Conservation (phyloP, 1,140 invertebrate genomes). For the Galleria mellonella region DNA sequence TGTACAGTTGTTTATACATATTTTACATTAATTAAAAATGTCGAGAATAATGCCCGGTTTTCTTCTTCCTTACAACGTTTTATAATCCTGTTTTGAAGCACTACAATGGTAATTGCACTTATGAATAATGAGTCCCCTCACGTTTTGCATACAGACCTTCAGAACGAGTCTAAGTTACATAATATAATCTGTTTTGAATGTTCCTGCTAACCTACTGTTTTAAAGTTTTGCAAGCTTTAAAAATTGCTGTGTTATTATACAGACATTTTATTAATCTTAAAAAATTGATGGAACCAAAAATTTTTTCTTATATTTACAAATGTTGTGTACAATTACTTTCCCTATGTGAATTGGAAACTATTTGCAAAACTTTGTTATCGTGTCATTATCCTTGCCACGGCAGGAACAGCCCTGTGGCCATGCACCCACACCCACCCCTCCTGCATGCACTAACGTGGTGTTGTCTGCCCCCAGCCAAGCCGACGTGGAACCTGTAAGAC, state of each 20-base stretch:
- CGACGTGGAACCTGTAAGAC: conserved; percentile 63
- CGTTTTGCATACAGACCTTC: not conserved
- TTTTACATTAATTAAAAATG: conserved; percentile 47
- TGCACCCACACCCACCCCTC: conserved; percentile 8
- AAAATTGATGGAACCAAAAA: no score
- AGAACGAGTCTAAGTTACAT: not conserved
- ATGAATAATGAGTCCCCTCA: not conserved
- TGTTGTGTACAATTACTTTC: no score
- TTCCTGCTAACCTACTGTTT: not conserved
- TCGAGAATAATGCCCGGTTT: conserved; percentile 23
- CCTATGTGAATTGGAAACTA: not conserved
- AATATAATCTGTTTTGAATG: conserved; percentile 1
- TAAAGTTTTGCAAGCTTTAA: conserved; percentile 52
- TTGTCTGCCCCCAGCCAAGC: conserved; percentile 69
- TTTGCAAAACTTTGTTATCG: conserved; percentile 48
- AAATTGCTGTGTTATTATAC: not conserved
- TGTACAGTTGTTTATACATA: conserved; percentile 49
- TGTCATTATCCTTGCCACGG: conserved; percentile 6
- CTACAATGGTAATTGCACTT: not conserved
- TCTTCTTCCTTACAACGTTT: not conserved
- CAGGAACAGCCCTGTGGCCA: conserved; percentile 6
- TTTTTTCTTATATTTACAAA: no score
- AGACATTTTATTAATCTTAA: no score
- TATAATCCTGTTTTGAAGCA: conserved; percentile 7
- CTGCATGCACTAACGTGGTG: conserved; percentile 66